Base-by-base conservation (phyloP, 1,140 invertebrate species). In the Micrasema minimum region DNA sequence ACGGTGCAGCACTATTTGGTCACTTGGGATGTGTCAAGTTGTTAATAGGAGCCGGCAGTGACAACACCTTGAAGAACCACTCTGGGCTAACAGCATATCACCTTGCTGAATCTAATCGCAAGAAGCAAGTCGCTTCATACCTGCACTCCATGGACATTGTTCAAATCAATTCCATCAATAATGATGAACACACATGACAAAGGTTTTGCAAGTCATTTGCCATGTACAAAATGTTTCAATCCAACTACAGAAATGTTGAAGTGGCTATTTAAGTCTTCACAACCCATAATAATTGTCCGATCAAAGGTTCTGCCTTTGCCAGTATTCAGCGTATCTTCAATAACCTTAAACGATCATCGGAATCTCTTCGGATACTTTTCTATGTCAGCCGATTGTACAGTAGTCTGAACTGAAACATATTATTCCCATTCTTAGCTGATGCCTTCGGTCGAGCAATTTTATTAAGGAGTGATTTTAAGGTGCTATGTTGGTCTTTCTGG, bases 1-100 rank as follows among this genome's bases (percentile, higher is more conserved):
- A 97, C 84, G 95, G 93, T 31, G 94, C 95, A 11, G 92, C 92
- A 37, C 88, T 96, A 82, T 94, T 93, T 82, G 94, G 94, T 6
- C 93, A 95, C 76, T 87, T 95, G 79, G 85, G 90, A 4, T 91
- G 95, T 18, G 90, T 91, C 23, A 90, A 90, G 75, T 88, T 93
- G 78, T 84, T 97, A 48, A 86, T 96, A 5, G 87, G 88, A 66
- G 91, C 88, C 69, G 91, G 91, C 37, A 89, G 90, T 43, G 88
- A 92, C 83, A 86, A 90, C 31, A 81, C 81, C 55, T 79, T 91
- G 22, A 86, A 87, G 76, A 93, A 93, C 83, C 87, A 89, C 74
- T 90, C 91, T 53, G 90, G 90, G 1, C 81, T 89, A 2, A 90
- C 90, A 1, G 83, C 92, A 4, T 79, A 87, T 57, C 88, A 91